Evolutionary conservation across 2,113 vertebrate species (phyloP).

Genomic region (Pluvialis apricaria): DNA sequence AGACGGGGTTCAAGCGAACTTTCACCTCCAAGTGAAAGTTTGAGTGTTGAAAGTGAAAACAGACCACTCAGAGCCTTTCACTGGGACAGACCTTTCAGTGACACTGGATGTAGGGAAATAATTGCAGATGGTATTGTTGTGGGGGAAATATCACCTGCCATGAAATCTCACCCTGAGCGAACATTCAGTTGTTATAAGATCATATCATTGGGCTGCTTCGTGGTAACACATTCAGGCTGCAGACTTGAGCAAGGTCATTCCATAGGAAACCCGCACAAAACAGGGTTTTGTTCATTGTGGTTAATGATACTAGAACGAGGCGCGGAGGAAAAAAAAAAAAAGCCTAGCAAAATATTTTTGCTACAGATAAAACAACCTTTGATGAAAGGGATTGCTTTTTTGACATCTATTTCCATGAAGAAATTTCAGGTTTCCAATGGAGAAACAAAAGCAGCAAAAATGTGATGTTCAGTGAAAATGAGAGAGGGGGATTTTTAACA

Average conservation of each 20-base stretch:
- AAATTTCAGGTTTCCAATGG: neutral
- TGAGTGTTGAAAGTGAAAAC: conserved; percentile 64
- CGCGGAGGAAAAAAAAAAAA: neutral
- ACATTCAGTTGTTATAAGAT: neutral
- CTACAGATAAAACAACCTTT: neutral
- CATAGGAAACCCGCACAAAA: neutral
- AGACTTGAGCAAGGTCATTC: neutral
- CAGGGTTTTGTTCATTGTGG: neutral
- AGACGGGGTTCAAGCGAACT: neutral
- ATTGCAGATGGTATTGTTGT: conserved; percentile 24
- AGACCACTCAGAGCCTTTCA: conserved; percentile 30
- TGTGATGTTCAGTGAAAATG: neutral
- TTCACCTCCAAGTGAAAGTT: conserved; percentile 59
- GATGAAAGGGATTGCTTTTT: neutral
- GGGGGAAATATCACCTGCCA: conserved; percentile 39
- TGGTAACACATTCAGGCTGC: neutral
- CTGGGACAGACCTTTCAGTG: conserved; percentile 39
- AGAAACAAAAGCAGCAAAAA: neutral
- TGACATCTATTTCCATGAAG: neutral
- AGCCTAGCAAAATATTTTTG: neutral
- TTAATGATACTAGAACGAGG: neutral
- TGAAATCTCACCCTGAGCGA: neutral
- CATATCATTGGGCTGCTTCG: neutral
- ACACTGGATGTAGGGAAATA: conserved; percentile 38
- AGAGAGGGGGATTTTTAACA: neutral